Percentiles rank a stretch among this genome's conserved stretches.
phyloP scores from a whole-genome alignment of 2,113 vertebrate genomes.

The Triplophysa dalaica region DNA sequence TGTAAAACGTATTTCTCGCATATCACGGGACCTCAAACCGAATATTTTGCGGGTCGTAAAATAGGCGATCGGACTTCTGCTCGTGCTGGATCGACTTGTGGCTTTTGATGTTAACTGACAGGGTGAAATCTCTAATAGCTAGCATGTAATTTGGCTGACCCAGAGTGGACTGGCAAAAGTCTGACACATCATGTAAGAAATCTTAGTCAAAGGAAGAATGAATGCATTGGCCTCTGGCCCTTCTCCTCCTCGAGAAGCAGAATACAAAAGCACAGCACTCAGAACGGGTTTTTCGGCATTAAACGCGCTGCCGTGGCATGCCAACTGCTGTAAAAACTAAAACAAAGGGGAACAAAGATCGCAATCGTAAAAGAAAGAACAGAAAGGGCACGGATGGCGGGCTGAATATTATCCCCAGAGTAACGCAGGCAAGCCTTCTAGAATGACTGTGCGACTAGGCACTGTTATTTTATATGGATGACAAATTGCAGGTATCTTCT shows the following conservation, averaged over 20 bases:
- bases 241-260: slow-evolving; percentile 68
- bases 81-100: neutral
- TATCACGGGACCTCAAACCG: neutral
- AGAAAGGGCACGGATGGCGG: slow-evolving; percentile 51
- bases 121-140: slow-evolving; percentile 46
- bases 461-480: slow-evolving; percentile 71
- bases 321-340: slow-evolving; percentile 77
- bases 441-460: slow-evolving; percentile 59
- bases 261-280: slow-evolving; percentile 75
- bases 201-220: slow-evolving; percentile 75
- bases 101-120: slow-evolving; percentile 28
- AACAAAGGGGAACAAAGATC: slow-evolving; percentile 36
- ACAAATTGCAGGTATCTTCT: slow-evolving; percentile 78
- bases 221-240: slow-evolving; percentile 76
- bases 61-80: neutral
- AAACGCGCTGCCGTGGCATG: slow-evolving; percentile 76
- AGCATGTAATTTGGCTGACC: slow-evolving; percentile 60
- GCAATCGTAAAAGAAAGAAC: slow-evolving; percentile 51
- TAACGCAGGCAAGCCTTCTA: slow-evolving; percentile 18
- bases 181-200: slow-evolving; percentile 71
- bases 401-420: slow-evolving; percentile 47
- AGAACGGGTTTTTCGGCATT: slow-evolving; percentile 79
- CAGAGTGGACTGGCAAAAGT: slow-evolving; percentile 60
- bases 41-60: neutral
- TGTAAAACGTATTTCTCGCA: neutral